Base-by-base conservation (phyloP, 2,888 invertebrate species). In the Bembecia ichneumoniformis region DNA sequence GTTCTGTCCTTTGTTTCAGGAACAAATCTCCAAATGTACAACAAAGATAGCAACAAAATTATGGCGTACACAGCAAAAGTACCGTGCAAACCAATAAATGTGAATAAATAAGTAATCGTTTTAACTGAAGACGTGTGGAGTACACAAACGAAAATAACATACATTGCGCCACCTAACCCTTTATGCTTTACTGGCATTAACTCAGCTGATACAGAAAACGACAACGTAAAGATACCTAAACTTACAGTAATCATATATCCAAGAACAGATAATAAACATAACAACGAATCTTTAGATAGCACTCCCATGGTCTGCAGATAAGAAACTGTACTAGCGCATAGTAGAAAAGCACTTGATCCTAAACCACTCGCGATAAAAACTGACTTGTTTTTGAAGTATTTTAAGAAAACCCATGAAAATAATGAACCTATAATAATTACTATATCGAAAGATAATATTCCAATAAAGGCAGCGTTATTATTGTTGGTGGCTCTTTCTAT, bases 101-200 rank as follows among this genome's bases (percentile, higher is more conserved):
- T 0, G n/a, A 59, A 49, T 43, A 59, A 47, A 49, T 59, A 59
- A 1, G 59, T 58, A 1, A 56, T 51, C 15, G 54, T 46, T 48
- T 59, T 59, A 14, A 58, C 17, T 7, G 58, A 55, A 7, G 55
- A 45, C 0, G 58, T 46, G 10, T 54, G 49, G 43, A 56, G 46
- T 9, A 40, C 43, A 44, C 58, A 56, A 36, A 53, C 52, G 43
- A 15, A 20, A 14, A 59, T 46, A 9, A 57, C 53, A 43, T 52
- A 55, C 36, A 58, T 15, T 2, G 56, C 50, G 0, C 59, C 58
- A 4, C 59, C 55, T 11, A 59, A 34, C 7, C 52, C 54, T 40
- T 55, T 55, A 44, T 59, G 56, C 45, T 52, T 58, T 0, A 59
- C 55, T 3, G 59, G 59, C 53, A 60, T 57, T 16, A 60, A 14